phyloP scores from a whole-genome alignment of 2,797 vertebrate species.

The Euthynnus affinis region DNA sequence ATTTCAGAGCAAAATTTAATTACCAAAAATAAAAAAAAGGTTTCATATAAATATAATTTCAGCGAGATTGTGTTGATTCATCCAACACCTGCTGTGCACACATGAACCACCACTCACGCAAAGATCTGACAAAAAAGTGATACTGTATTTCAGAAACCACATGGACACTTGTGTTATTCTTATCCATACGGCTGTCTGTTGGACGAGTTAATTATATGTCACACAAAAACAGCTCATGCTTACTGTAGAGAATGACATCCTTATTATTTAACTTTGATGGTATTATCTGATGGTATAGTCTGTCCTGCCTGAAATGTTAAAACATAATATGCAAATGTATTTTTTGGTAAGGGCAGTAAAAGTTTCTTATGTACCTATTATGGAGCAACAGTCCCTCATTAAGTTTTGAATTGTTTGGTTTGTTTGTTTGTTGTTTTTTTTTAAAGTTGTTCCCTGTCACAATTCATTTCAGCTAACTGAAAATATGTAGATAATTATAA shows the following conservation, averaged over 20 bases:
- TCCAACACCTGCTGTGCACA: background rate
- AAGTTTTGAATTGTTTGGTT: constrained; percentile 34
- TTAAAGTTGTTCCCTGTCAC: constrained; percentile 15
- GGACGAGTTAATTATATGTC: background rate
- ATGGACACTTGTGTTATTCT: background rate
- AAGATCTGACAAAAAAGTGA: background rate
- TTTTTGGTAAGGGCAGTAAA: constrained; percentile 6
- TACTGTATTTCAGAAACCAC: background rate
- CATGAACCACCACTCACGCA: no score
- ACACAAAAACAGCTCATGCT: background rate
- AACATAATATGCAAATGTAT: background rate
- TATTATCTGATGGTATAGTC: no score
- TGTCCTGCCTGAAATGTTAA: no score
- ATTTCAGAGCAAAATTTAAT: background rate
- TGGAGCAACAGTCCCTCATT: background rate
- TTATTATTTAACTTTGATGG: background rate
- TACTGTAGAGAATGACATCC: background rate
- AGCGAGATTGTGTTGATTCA: background rate
- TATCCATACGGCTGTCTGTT: background rate
- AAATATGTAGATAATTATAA: constrained; percentile 71
- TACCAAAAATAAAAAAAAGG: background rate
- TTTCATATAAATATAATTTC: background rate
- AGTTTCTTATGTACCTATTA: constrained; percentile 12
- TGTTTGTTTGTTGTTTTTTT: background rate
- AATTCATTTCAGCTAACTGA: constrained; percentile 51